Conservation (phyloP, 2,113 vertebrate species). For the Cephalopterus ornatus region DNA sequence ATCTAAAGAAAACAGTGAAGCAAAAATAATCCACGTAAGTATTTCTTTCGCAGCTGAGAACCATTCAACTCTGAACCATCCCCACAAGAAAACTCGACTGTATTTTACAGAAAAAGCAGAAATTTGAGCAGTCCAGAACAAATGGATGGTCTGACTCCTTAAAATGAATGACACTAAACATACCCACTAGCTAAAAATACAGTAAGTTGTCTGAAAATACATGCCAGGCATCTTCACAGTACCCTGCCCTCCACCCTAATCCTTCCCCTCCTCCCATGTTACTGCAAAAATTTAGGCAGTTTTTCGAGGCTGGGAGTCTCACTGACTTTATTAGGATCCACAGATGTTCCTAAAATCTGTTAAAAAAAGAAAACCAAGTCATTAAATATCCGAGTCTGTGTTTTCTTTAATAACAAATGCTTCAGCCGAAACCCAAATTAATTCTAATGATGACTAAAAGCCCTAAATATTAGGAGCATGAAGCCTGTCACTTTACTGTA, state of each 20-base stretch:
- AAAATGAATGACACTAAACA: slow-evolving; percentile 16
- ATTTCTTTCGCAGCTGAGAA: background rate
- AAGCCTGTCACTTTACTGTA: background rate
- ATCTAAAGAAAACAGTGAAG: background rate
- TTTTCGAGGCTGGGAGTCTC: background rate
- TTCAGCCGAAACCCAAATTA: background rate
- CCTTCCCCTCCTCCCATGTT: background rate
- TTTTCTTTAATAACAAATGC: background rate
- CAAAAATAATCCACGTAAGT: background rate
- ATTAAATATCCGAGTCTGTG: slow-evolving; percentile 21
- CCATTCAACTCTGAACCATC: background rate
- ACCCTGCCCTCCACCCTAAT: background rate
- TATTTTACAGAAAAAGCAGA: background rate
- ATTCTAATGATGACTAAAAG: slow-evolving; percentile 35
- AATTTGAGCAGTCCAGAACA: background rate
- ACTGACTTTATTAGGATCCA: slow-evolving; percentile 8
- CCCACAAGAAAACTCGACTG: background rate
- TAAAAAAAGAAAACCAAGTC: slow-evolving; percentile 9
- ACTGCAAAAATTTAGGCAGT: background rate
- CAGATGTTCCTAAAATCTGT: slow-evolving; percentile 14
- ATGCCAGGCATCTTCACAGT: background rate
- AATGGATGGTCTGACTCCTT: background rate
- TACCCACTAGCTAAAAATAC: slow-evolving; percentile 47
- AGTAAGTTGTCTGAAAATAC: background rate
- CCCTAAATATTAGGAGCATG: background rate